These are phyloP conservation scores for Chamaea fasciata DNA, from an alignment of 2,113 vertebrate genomes.

Conservation along the genomic window DNA sequence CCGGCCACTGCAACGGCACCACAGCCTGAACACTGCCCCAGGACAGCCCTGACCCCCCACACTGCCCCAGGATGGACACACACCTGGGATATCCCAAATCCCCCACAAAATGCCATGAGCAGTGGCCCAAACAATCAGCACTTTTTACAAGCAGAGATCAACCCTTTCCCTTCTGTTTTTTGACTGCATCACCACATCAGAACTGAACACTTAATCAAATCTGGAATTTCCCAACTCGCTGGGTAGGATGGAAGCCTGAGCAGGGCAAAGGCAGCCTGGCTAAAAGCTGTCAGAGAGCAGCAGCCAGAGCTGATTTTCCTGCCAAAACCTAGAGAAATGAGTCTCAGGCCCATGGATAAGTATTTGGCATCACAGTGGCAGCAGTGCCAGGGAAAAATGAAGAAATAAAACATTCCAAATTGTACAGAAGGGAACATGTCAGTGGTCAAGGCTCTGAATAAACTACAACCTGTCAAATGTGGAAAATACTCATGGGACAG, in stretches of 20 bases:
- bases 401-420: background rate
- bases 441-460: background rate
- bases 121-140: background rate
- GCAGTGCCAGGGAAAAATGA: background rate
- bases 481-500: background rate
- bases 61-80: background rate
- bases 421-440: background rate
- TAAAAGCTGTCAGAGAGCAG: background rate
- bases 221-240: background rate
- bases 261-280: background rate
- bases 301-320: background rate
- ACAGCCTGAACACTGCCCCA: background rate
- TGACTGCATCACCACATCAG: background rate
- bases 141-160: background rate
- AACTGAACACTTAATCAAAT: background rate
- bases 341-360: background rate
- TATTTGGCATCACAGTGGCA: background rate
- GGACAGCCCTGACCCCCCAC: background rate
- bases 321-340: background rate
- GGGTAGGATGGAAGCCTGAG: background rate
- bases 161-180: background rate
- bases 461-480: background rate
- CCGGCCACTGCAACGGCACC: constrained; percentile 78
- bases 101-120: background rate
- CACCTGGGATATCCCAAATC: fast-evolving